Percentiles rank a stretch among this genome's conserved stretches.
Evolutionary conservation across 2,113 vertebrate species (phyloP).

Genomic region (Ardeotis arabs): DNA sequence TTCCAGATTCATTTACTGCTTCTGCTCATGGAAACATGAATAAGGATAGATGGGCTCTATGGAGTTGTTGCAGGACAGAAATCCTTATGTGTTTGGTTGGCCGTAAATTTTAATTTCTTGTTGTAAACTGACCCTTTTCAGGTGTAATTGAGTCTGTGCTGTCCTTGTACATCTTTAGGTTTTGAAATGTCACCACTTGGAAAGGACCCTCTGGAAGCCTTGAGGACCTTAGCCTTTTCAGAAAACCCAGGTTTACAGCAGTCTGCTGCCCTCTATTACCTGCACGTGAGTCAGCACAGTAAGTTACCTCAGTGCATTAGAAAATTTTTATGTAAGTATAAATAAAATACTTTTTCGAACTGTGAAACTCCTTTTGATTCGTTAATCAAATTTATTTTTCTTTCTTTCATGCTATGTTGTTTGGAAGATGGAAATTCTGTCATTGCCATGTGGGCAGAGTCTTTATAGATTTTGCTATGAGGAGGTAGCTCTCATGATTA

Average conservation of each 20-base stretch:
- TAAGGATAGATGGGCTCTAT: background rate
- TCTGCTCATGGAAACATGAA: background rate
- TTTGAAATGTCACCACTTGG: slow-evolving; percentile 63
- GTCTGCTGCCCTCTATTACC: slow-evolving; percentile 78
- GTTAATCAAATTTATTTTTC: background rate
- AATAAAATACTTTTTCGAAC: background rate
- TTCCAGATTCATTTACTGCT: background rate
- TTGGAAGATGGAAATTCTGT: background rate
- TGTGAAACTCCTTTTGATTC: background rate
- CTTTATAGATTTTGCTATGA: background rate
- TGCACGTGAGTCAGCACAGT: slow-evolving; percentile 81
- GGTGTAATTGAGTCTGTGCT: slow-evolving; percentile 1
- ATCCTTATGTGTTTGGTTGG: background rate
- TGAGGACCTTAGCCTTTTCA: slow-evolving; percentile 77
- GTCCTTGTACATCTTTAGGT: slow-evolving; percentile 44
- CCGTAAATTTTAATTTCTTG: background rate
- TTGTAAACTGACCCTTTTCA: background rate
- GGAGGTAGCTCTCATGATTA: background rate
- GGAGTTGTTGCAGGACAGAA: background rate
- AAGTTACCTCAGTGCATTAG: slow-evolving; percentile 58
- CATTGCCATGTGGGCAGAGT: background rate
- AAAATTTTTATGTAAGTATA: background rate
- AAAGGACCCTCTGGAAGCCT: slow-evolving; percentile 64
- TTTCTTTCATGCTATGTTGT: background rate
- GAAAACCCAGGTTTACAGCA: slow-evolving; percentile 76